phyloP scores from a whole-genome alignment of 2,113 vertebrate species.

The Limanda limanda region DNA sequence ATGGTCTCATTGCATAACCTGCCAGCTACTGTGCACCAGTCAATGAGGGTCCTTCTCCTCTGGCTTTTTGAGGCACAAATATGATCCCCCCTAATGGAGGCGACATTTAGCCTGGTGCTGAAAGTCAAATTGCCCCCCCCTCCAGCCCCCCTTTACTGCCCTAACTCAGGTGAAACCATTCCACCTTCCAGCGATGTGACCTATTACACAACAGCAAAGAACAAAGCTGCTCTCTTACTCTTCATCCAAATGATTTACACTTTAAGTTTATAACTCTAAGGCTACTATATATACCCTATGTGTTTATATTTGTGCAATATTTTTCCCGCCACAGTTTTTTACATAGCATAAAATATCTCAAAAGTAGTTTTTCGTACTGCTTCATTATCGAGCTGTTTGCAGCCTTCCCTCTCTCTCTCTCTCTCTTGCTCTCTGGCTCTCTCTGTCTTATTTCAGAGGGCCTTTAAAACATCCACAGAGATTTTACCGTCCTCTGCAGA shows the following conservation, averaged over 20 bases:
- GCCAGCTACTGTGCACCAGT: conserved; percentile 52
- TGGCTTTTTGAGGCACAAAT: conserved; percentile 63
- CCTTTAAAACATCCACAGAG: no score
- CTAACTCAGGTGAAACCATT: conserved; percentile 52
- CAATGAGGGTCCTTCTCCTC: conserved; percentile 48
- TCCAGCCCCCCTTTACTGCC: neutral
- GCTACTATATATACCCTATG: no score
- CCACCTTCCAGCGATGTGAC: conserved; percentile 26
- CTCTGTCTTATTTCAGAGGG: no score
- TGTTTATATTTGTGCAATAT: no score
- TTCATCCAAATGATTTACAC: conserved; percentile 8
- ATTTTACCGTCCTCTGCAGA: no score
- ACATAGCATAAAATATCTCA: no score
- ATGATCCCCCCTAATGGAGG: conserved; percentile 68
- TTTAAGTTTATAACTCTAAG: neutral
- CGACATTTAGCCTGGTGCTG: conserved; percentile 41
- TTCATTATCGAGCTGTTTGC: no score
- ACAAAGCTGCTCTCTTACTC: conserved; percentile 10
- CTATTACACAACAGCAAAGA: conserved; percentile 51
- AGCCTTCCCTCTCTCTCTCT: no score
- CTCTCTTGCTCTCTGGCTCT: no score
- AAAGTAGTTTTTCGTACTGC: no score
- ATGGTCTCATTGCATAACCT: conserved; percentile 69
- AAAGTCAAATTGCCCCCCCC: conserved; percentile 26
- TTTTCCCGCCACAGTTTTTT: no score